Evolutionary conservation across 2,113 vertebrate species (phyloP).

Genomic region (Ammodytes dubius): DNA sequence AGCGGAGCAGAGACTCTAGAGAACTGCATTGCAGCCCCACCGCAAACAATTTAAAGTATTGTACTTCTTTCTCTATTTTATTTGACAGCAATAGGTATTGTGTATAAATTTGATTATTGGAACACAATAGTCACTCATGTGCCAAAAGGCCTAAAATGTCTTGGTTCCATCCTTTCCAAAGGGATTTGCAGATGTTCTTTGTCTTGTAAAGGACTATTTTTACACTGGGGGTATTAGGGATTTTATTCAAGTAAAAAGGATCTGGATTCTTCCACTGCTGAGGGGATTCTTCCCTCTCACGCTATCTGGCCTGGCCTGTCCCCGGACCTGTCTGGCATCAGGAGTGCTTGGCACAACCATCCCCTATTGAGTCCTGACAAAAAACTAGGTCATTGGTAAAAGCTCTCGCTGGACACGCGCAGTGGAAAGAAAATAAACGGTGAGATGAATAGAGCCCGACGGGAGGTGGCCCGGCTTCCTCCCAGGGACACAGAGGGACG

Average conservation of each 20-base stretch:
- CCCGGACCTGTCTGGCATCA: constrained; percentile 72
- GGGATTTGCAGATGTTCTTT: background rate
- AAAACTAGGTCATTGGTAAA: constrained; percentile 81
- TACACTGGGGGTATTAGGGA: background rate
- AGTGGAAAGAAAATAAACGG: constrained; percentile 76
- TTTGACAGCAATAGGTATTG: background rate
- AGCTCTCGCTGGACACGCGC: constrained; percentile 63
- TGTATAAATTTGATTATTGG: background rate
- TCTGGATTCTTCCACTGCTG: background rate
- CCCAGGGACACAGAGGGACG: constrained; percentile 58
- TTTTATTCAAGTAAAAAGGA: background rate
- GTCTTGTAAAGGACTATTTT: background rate
- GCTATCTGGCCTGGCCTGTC: constrained; percentile 53
- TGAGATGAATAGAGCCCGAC: constrained; percentile 58
- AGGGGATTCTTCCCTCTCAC: constrained; percentile 56
- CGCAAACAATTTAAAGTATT: background rate
- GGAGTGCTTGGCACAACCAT: constrained; percentile 62
- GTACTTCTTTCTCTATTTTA: background rate
- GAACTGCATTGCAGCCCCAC: constrained; percentile 23
- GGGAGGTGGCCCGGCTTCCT: constrained; percentile 76
- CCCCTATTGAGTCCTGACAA: constrained; percentile 77
- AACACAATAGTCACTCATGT: too few species aligned
- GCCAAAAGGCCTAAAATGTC: background rate
- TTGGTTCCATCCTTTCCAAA: background rate
- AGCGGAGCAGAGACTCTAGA: constrained; percentile 31